A percentile compares a stretch with the other conserved stretches of the same genome.
Evolutionary conservation across 2,113 vertebrate genomes (phyloP).

Genomic region (Thamnophis sirtalis): DNA sequence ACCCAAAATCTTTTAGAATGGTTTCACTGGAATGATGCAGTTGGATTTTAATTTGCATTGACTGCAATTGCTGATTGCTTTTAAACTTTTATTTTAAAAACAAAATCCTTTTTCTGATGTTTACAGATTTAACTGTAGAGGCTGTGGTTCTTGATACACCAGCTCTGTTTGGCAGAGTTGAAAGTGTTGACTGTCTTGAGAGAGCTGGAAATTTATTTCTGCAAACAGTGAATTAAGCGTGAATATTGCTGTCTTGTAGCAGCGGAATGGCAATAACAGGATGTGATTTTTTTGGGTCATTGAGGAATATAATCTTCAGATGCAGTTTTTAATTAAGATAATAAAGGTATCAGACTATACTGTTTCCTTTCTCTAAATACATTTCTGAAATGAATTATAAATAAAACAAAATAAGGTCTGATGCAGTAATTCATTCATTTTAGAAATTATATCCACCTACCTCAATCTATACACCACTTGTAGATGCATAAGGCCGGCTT

Average conservation of each 20-base stretch:
- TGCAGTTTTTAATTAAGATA: not conserved
- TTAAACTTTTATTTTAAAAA: not conserved
- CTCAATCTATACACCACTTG: not conserved
- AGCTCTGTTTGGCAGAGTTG: not conserved
- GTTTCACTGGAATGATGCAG: not conserved
- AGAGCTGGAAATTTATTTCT: conserved; percentile 7
- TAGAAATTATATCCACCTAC: not conserved
- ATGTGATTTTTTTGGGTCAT: not conserved
- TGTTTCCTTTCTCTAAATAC: not conserved
- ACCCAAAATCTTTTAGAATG: not conserved
- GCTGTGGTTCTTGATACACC: not conserved
- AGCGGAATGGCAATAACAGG: not conserved
- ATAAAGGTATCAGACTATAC: not conserved
- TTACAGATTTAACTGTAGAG: not conserved
- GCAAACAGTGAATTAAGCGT: not conserved
- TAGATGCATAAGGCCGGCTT: not conserved
- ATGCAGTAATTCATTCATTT: not conserved
- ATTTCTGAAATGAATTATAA: not conserved
- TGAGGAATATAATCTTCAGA: not conserved
- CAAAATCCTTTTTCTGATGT: not conserved
- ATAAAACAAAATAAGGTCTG: not conserved
- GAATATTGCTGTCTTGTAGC: not conserved
- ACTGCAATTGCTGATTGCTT: not conserved
- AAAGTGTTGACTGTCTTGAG: not conserved
- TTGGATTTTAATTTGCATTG: not conserved